phyloP scores from a whole-genome alignment of 2,113 vertebrate genomes.

The Gallinago jamesoni region DNA sequence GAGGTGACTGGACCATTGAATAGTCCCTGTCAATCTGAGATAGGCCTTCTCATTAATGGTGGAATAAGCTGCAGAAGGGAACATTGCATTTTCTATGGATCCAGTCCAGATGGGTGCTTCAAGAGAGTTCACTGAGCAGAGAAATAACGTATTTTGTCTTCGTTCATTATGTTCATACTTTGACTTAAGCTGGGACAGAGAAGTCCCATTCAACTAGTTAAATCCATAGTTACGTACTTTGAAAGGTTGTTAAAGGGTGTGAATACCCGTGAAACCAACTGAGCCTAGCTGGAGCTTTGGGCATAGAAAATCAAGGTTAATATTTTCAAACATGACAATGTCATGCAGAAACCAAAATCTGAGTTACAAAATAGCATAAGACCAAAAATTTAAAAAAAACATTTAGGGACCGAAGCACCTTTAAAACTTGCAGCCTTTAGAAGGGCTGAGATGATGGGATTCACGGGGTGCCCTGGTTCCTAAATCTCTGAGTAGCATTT shows the following conservation, averaged over 20 bases:
- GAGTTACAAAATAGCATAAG: neutral
- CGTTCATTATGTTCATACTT: neutral
- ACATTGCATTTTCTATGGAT: neutral
- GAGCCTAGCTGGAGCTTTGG: neutral
- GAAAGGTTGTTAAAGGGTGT: neutral
- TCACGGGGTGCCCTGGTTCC: neutral
- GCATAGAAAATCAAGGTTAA: neutral
- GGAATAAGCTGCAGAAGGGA: neutral
- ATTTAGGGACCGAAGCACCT: neutral
- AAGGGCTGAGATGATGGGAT: neutral
- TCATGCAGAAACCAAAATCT: neutral
- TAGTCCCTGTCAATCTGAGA: neutral
- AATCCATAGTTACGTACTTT: neutral
- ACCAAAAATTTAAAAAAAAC: neutral
- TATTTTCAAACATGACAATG: neutral
- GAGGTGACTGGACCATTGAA: neutral
- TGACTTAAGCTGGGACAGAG: neutral
- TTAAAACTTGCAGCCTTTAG: neutral
- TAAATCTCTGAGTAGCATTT: neutral
- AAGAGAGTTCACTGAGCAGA: neutral
- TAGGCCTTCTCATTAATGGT: neutral
- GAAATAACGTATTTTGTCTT: neutral
- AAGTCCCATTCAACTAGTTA: neutral
- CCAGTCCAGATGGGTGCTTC: neutral
- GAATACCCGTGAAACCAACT: neutral